Evolutionary conservation across 2,113 vertebrate genomes (phyloP).

Genomic region (Anarrhichthys ocellatus): DNA sequence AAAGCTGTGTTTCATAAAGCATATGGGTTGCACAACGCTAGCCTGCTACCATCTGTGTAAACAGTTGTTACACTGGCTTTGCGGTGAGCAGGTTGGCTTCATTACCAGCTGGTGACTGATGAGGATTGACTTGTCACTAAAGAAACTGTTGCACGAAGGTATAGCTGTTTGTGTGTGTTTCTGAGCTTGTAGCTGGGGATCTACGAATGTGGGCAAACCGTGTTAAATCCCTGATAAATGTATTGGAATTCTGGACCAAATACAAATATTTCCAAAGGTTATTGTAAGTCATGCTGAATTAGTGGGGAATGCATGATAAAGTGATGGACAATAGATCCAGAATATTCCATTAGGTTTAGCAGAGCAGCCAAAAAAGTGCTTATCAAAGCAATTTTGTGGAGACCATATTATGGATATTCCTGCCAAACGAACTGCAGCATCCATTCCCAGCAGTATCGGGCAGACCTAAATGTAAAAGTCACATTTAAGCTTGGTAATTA

Average conservation of each 20-base stretch:
- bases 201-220: background rate
- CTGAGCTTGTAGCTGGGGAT: background rate
- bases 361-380: conserved; percentile 9
- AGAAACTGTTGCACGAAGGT: conserved; percentile 5
- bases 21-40: background rate
- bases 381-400: background rate
- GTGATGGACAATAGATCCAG: background rate
- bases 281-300: conserved; percentile 1
- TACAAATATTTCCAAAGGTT: background rate
- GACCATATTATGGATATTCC: background rate
- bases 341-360: background rate
- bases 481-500: background rate
- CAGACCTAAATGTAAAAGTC: conserved; percentile 8
- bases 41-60: conserved; percentile 10
- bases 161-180: background rate
- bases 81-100: conserved; percentile 29
- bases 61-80: conserved; percentile 42
- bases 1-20: background rate
- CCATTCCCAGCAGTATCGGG: background rate
- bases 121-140: conserved; percentile 31
- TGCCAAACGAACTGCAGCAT: background rate
- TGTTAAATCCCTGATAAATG: background rate
- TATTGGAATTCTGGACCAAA: background rate
- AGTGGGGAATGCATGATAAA: background rate
- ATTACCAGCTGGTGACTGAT: conserved; percentile 32